phyloP scores from a whole-genome alignment of 2,113 vertebrate species.

The Grammomys surdaster region DNA sequence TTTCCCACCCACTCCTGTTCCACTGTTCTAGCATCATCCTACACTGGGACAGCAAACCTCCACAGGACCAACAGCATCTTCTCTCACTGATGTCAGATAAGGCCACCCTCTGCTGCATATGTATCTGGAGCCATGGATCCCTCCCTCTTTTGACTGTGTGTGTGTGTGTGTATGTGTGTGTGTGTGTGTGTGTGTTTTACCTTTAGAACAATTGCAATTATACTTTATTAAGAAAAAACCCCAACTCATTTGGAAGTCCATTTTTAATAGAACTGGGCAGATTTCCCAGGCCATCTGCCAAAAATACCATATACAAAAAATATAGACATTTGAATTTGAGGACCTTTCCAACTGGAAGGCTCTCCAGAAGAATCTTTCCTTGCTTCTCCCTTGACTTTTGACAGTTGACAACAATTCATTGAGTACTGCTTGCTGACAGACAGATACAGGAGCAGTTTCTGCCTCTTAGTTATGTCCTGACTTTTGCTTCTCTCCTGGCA shows the following conservation, averaged over 20 bases:
- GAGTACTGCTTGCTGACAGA: not conserved
- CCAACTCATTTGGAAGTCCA: not conserved
- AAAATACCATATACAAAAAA: not conserved
- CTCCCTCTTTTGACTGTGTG: not conserved
- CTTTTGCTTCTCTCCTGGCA: not conserved
- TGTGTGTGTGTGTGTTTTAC: not conserved
- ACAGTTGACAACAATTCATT: not conserved
- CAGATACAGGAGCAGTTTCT: not conserved
- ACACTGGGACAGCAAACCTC: no score
- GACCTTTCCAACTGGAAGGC: not conserved
- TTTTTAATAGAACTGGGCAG: not conserved
- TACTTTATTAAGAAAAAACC: not conserved
- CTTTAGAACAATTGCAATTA: not conserved
- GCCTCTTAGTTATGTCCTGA: not conserved
- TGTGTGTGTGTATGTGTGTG: not conserved
- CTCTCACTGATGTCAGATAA: no score
- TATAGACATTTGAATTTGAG: not conserved
- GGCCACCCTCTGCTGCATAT: no score
- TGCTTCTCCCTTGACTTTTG: not conserved
- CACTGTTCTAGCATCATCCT: no score
- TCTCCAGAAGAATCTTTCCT: not conserved
- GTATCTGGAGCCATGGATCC: no score
- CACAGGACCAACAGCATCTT: no score
- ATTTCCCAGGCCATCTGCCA: not conserved
- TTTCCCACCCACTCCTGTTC: no score